A percentile compares a stretch with the other conserved stretches of the same genome.
Conservation (phyloP, 2,113 vertebrate genomes). For the Ascaphus truei region DNA sequence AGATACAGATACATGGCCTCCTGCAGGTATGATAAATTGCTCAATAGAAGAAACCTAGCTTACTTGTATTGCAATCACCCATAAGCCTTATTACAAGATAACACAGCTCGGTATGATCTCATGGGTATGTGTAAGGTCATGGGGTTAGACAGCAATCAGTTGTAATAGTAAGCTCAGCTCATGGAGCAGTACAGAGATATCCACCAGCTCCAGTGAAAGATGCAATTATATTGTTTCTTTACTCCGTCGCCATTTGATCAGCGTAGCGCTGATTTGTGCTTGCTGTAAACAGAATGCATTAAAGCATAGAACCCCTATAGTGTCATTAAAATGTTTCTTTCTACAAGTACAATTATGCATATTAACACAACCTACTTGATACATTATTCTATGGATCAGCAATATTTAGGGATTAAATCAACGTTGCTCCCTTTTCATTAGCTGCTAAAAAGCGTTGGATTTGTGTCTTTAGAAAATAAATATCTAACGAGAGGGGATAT, state of each 20-base stretch:
- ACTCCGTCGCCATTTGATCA: not conserved
- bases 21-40: conserved; percentile 13
- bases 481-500: no score
- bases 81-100: conserved; percentile 76
- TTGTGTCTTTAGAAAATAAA: not conserved
- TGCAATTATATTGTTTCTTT: not conserved
- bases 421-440: not conserved
- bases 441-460: not conserved
- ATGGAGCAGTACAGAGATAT: not conserved
- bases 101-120: conserved; percentile 68
- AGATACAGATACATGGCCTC: no score
- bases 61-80: conserved; percentile 66
- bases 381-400: not conserved
- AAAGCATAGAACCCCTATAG: not conserved
- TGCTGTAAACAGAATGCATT: not conserved
- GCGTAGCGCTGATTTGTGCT: not conserved
- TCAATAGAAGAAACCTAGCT: conserved; percentile 53
- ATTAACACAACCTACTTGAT: not conserved
- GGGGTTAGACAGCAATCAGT: conserved; percentile 46
- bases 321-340: not conserved
- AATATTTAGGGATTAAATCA: no score
- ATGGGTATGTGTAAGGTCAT: conserved; percentile 57
- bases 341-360: not conserved
- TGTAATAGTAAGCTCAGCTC: not conserved
- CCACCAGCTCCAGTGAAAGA: not conserved